phyloP scores from a whole-genome alignment of 2,888 invertebrate genomes.

The Argyresthia goedartella region DNA sequence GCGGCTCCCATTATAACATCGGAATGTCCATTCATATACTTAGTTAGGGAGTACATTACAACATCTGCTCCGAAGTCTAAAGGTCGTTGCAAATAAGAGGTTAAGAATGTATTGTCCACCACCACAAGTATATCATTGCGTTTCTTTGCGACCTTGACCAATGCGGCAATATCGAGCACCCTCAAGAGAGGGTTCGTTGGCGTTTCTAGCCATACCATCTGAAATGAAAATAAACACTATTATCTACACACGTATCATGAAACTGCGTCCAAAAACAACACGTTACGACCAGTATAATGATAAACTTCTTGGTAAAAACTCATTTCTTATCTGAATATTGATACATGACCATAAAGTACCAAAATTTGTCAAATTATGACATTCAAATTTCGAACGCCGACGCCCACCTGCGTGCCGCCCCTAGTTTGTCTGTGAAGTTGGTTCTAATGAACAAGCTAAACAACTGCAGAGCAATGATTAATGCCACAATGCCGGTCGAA shows the following conservation, averaged over 20 bases:
- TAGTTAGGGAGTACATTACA: conserved; percentile 92
- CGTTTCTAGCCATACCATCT: conserved; percentile 94
- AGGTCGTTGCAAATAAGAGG: conserved; percentile 92
- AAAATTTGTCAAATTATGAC: too few species aligned
- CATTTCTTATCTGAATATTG: too few species aligned
- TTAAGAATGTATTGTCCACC: conserved; percentile 95
- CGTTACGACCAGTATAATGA: too few species aligned
- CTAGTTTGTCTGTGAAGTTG: too few species aligned
- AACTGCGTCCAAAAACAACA: too few species aligned
- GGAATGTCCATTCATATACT: conserved; percentile 98
- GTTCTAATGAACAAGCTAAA: background rate
- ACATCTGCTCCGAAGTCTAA: conserved; percentile 92
- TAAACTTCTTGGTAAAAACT: too few species aligned
- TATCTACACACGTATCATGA: too few species aligned
- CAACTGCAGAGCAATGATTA: too few species aligned
- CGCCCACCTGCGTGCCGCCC: too few species aligned
- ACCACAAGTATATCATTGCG: conserved; percentile 74
- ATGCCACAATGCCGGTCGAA: too few species aligned
- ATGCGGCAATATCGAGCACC: conserved; percentile 86
- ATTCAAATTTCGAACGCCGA: too few species aligned
- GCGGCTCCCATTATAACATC: conserved; percentile 97
- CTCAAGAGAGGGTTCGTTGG: conserved; percentile 96
- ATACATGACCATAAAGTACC: too few species aligned
- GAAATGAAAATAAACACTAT: conserved; percentile 15
- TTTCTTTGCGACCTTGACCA: conserved; percentile 73